Evolutionary conservation across 2,113 vertebrate species (phyloP), one percentile per base, ranked within the genome.

Genomic region (Solea solea): DNA sequence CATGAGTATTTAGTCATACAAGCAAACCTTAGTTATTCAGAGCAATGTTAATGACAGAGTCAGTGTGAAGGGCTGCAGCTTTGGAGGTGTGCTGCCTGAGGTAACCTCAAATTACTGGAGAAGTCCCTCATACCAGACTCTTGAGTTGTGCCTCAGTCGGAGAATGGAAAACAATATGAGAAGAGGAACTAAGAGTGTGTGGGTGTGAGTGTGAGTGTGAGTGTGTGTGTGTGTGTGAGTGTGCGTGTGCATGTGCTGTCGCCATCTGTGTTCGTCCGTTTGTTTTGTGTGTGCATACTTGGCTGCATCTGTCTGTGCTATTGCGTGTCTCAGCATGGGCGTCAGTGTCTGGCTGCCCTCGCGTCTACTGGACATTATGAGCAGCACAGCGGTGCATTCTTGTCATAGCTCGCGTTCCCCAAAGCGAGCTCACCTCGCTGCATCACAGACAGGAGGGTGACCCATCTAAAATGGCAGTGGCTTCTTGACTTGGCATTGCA

Each of bases 91-190:
- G 48, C 34, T 34, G 34, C 34, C 58, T 85, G 83, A 88, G 74
- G 82, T 84, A 45, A 88, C 79, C 70, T 79, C 25, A 57, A 81
- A 76, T 82, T 58, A 73, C 45, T 71, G 66, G 76, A 80, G 13
- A 64, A 74, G 61, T 79, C 59, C n/a, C 66, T 82, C 81, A 84
- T 77, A 81, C 74, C 79, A 84, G 76, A 86, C 56, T 65, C 62
- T 74, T 79, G 76, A 89, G 64, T 64, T 80, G 53, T 45, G 79
- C 71, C 72, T 83, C 69, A 55, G 81, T 81, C 79, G 77, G 75
- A 78, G 69, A 65, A 78, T 69, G 74, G 81, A 87, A 86, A 84
- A 88, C 84, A 84, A 81, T 76, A 76, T 54, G 70, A 75, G 69
- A 64, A 46, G 50, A 53, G 45, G 54, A 74, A 69, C 46, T 6